Percentiles rank a stretch among this genome's conserved stretches.
These are phyloP conservation scores for Benthochromis sp. DNA, from an alignment of 2,113 vertebrate genomes.

Conservation along the genomic window DNA sequence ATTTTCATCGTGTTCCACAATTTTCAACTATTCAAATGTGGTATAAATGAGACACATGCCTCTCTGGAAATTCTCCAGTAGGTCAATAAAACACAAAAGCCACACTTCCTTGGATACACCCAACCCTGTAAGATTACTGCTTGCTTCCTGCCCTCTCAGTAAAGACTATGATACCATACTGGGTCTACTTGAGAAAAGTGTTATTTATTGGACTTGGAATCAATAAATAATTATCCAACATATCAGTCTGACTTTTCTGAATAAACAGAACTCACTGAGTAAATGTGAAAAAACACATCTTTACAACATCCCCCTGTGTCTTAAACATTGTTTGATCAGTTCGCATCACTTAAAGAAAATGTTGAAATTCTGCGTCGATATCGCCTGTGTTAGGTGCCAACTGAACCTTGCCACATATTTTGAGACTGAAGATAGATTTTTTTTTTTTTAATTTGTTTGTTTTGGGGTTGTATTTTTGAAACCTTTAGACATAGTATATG, in stretches of 20 bases:
- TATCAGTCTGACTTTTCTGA: not conserved
- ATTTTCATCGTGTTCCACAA: rapidly evolving
- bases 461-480: not conserved
- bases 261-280: not conserved
- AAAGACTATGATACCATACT: not conserved
- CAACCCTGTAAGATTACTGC: not conserved
- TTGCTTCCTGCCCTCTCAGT: not conserved
- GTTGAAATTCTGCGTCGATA: not conserved
- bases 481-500: not conserved
- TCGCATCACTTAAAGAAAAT: not conserved
- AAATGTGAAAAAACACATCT: not conserved
- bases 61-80: not conserved
- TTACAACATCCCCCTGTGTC: not conserved
- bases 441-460: not conserved
- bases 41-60: not conserved
- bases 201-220: not conserved
- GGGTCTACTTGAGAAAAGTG: not conserved
- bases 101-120: not conserved
- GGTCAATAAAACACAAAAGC: not conserved
- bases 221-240: not conserved
- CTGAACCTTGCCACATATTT: not conserved
- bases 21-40: not conserved
- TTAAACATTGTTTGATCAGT: not conserved
- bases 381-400: not conserved
- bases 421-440: not conserved